Percentiles rank a stretch among this genome's conserved stretches.
phyloP scores from a whole-genome alignment of 2,797 vertebrate genomes.

The Hydrolagus colliei region DNA sequence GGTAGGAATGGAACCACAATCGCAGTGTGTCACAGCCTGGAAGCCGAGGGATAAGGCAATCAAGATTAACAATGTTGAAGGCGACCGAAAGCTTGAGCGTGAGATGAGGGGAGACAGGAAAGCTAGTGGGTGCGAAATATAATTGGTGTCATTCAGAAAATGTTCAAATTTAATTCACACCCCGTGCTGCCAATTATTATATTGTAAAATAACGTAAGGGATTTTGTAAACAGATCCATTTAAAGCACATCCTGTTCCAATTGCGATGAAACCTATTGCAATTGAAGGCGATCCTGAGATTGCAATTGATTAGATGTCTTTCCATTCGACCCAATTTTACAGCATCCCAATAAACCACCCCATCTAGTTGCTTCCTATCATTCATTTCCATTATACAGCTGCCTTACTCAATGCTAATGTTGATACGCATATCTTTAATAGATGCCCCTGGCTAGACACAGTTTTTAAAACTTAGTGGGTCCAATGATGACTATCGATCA shows the following conservation, averaged over 20 bases:
- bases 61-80: too few relatives aligned
- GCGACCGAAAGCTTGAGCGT: too few relatives aligned
- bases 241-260: neutral
- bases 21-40: too few relatives aligned
- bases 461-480: neutral
- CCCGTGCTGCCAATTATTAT: neutral
- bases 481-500: neutral
- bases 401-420: neutral
- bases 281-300: neutral
- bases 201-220: neutral
- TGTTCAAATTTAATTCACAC: neutral
- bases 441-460: neutral
- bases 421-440: neutral
- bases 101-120: too few relatives aligned
- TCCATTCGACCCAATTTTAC: neutral
- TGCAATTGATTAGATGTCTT: neutral
- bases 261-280: neutral
- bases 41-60: too few relatives aligned
- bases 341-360: neutral
- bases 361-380: neutral
- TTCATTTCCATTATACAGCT: neutral
- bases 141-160: neutral
- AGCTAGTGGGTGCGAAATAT: neutral
- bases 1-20: too few relatives aligned
- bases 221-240: neutral